Percentiles rank a stretch among this genome's conserved stretches.
Conservation (phyloP, 2,113 vertebrate species). For the Garra rufa region DNA sequence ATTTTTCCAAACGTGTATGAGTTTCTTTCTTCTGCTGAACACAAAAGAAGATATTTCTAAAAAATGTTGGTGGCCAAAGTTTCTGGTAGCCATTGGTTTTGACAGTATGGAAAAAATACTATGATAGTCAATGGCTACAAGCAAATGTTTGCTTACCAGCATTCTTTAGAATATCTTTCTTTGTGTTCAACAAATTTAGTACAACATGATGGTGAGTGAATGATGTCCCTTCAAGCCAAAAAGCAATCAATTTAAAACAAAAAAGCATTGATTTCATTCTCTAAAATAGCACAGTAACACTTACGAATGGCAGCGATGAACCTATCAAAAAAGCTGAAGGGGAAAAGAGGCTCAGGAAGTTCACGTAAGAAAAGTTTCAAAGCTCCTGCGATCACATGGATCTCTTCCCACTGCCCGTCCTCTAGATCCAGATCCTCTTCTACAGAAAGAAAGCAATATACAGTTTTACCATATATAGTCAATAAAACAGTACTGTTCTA, state of each 20-base stretch:
- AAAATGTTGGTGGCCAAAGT: no score
- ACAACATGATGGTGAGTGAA: no score
- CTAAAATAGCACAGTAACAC: conserved; percentile 53
- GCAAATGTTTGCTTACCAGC: neutral
- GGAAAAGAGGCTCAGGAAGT: conserved; percentile 88
- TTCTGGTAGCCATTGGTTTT: no score
- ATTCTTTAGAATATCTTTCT: neutral
- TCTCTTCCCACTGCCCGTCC: conserved; percentile 90
- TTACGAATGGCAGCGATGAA: conserved; percentile 92
- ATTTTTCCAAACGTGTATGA: neutral
- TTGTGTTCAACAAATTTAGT: no score
- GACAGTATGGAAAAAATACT: no score
- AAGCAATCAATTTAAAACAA: no score
- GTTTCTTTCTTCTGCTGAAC: neutral
- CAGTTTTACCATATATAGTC: neutral
- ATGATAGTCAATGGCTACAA: neutral
- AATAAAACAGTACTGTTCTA: neutral
- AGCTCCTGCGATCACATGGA: conserved; percentile 90
- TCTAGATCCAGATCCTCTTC: conserved; percentile 90
- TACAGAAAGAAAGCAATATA: conserved; percentile 46
- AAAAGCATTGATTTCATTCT: neutral
- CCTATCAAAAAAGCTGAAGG: conserved; percentile 84
- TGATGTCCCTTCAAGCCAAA: no score
- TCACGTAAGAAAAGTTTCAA: conserved; percentile 93
- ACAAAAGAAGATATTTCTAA: no score